Evolutionary conservation across 2,797 vertebrate species (phyloP), one percentile per base, ranked within the genome.

Genomic region (Pipistrellus kuhlii): DNA sequence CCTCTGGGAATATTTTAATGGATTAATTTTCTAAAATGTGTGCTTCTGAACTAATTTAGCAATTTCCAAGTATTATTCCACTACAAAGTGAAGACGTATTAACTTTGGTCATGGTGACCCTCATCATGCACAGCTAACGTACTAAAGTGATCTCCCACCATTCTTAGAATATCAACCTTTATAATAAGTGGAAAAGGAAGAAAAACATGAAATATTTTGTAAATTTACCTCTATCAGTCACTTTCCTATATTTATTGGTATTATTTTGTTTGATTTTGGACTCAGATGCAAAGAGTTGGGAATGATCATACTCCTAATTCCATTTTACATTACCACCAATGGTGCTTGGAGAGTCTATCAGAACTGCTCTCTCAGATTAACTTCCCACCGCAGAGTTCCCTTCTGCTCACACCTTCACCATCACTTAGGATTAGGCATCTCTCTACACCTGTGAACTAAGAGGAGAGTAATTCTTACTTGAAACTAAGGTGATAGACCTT

Each of bases 241-340:
- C 46, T 78, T 88, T 21, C 30, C 72, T 64, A 59, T 27, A 72
- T 30, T 51, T 46, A 21, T 69, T 88, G 12, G 8, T 57, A 35
- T 57, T 32, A n/a, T 44, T 94, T 82, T 82, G 4, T 77, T 93
- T 57, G 57, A 68, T 90, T 91, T 68, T 15, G n/a, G 85, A 41
- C 53, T 85, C 23, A 10, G n/a, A 25, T 77, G 9, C n/a, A 68
- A 66, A 77, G 53, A 72, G 4, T 46, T 88, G 48, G 25, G 17
- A 53, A 30, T 35, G 51, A 69, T 78, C 18, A 51, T 25, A 41
- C 0, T n/a, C 9, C 30, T 90, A 41, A 72, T 78, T 91, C 75
- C 8, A 25, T 12, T 73, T 13, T 12, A n/a, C 20, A 41, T 32
- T 27, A 8, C 41, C 59, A 85, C 23, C 38, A 64, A 8, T 80